A percentile compares a stretch with the other conserved stretches of the same genome.
These are phyloP conservation scores for Cantharis rufa DNA, from an alignment of 2,888 invertebrate species.

Conservation along the genomic window DNA sequence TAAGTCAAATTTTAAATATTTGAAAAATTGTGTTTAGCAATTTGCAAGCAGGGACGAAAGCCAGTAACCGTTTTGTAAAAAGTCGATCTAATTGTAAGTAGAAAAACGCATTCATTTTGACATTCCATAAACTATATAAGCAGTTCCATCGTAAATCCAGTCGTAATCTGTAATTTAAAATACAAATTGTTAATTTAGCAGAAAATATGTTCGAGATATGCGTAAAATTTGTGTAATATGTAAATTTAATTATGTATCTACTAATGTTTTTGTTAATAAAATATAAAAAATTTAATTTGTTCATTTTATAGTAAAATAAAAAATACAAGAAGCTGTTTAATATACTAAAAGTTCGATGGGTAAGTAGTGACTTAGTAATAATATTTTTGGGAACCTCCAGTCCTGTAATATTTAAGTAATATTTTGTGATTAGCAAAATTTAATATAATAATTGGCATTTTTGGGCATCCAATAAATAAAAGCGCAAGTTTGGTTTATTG, in stretches of 20 bases:
- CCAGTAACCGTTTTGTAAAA: not conserved
- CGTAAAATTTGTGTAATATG: slow-evolving; percentile 9
- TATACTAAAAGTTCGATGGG: too few relatives aligned
- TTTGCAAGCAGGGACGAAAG: not conserved
- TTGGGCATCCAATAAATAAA: not conserved
- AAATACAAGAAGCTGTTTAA: not conserved
- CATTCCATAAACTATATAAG: not conserved
- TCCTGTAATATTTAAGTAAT: too few relatives aligned
- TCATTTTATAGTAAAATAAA: not conserved
- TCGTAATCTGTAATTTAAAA: not conserved
- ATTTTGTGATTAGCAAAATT: not conserved
- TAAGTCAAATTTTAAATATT: not conserved
- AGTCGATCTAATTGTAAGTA: not conserved
- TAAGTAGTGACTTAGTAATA: too few relatives aligned
- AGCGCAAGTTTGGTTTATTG: not conserved
- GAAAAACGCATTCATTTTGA: not conserved
- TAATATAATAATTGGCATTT: not conserved
- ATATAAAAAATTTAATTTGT: not conserved
- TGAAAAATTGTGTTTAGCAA: not conserved
- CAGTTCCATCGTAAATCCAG: not conserved
- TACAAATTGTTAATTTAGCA: not conserved
- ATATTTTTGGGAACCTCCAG: not conserved
- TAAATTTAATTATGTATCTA: slow-evolving; percentile 12
- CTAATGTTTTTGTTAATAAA: slow-evolving; percentile 26
- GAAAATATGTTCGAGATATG: not conserved